These are phyloP conservation scores for Troglohyphantes excavatus DNA, from an alignment of 2,888 invertebrate genomes.

Conservation along the genomic window DNA sequence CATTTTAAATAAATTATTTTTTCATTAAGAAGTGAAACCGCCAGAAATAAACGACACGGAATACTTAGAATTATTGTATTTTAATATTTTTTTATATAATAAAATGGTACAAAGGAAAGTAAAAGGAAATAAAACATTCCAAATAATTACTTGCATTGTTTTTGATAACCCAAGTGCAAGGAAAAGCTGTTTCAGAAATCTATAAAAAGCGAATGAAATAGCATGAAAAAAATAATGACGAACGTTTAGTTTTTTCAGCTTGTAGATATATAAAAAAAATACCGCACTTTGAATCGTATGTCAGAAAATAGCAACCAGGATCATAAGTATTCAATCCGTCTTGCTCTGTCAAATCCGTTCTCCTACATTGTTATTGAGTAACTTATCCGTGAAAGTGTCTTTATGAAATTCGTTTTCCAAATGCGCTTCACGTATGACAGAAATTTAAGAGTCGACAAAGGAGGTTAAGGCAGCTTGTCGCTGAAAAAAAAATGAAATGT, in stretches of 20 bases:
- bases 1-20: no score
- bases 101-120: background rate
- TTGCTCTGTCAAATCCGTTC: conserved; percentile 34
- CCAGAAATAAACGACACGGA: no score
- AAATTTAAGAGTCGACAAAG: background rate
- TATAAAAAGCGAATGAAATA: background rate
- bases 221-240: background rate
- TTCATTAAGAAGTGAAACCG: no score
- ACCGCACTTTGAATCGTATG: background rate
- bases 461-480: background rate
- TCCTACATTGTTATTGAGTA: conserved; percentile 37
- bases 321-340: conserved; percentile 2
- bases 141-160: background rate
- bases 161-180: background rate
- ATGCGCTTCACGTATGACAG: conserved; percentile 1
- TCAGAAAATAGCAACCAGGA: background rate
- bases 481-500: background rate
- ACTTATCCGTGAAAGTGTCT: conserved; percentile 36
- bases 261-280: background rate
- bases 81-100: no score
- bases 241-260: background rate
- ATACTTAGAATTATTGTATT: no score
- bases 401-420: background rate
- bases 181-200: background rate
- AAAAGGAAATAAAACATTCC: background rate